phyloP scores from a whole-genome alignment of 2,113 vertebrate genomes.

The Isichthys henryi region DNA sequence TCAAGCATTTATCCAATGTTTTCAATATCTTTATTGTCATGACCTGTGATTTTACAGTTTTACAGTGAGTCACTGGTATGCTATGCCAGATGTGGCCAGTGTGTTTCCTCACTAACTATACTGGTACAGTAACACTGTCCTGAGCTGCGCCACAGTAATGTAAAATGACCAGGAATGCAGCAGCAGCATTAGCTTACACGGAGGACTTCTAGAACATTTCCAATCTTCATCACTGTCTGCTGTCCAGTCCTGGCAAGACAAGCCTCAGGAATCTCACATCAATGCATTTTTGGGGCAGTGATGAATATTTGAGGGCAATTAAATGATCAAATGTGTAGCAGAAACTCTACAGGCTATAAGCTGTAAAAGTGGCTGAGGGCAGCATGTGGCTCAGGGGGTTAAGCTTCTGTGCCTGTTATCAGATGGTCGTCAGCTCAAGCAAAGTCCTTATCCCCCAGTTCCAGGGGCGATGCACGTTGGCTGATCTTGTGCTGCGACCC shows the following conservation, averaged over 20 bases:
- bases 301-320: not conserved
- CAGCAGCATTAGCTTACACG: slow-evolving; percentile 38
- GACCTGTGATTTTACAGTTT: slow-evolving; percentile 37
- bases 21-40: slow-evolving; percentile 48
- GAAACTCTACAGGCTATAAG: not conserved
- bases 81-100: slow-evolving; percentile 61
- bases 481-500: too few species aligned
- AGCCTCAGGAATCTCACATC: not conserved
- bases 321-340: not conserved
- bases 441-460: not conserved
- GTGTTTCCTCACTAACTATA: slow-evolving; percentile 37
- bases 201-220: slow-evolving; percentile 38
- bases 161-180: slow-evolving; percentile 47
- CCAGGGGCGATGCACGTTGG: not conserved
- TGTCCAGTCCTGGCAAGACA: not conserved
- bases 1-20: slow-evolving; percentile 29
- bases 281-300: not conserved
- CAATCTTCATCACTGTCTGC: not conserved
- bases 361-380: not conserved
- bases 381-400: too few species aligned
- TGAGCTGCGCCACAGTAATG: slow-evolving; percentile 40
- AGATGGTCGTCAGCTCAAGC: not conserved
- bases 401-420: too few species aligned
- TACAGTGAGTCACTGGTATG: slow-evolving; percentile 49
- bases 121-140: slow-evolving; percentile 55